Conservation (phyloP, 2,797 vertebrate species). For the Cryptoblepharus egeriae region DNA sequence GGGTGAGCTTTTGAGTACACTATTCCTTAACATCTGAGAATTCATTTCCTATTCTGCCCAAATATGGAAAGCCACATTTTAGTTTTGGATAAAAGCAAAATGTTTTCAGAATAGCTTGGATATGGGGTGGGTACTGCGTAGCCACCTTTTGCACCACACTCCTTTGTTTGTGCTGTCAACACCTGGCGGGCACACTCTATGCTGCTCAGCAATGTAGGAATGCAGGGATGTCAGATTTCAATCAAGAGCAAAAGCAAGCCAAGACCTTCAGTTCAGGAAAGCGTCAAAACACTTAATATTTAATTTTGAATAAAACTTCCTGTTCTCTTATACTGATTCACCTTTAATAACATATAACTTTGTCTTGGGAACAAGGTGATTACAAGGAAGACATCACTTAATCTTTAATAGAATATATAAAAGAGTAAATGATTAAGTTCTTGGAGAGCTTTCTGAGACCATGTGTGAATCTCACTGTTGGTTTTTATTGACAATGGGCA, state of each 20-base stretch:
- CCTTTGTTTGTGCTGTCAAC: slow-evolving; percentile 40
- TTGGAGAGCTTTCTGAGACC: slow-evolving; percentile 33
- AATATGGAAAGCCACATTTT: neutral
- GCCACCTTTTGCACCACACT: slow-evolving; percentile 1
- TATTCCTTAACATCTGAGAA: neutral
- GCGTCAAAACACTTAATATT: slow-evolving; percentile 68
- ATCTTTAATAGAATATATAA: slow-evolving; percentile 62
- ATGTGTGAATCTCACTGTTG: slow-evolving; percentile 40
- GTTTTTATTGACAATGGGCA: slow-evolving; percentile 53
- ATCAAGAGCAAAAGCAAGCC: slow-evolving; percentile 60
- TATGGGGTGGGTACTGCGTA: slow-evolving; percentile 25
- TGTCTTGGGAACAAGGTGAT: slow-evolving; percentile 59
- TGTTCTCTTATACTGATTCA: slow-evolving; percentile 61
- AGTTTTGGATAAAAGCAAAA: neutral
- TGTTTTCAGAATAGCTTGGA: slow-evolving; percentile 27
- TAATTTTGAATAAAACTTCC: slow-evolving; percentile 65
- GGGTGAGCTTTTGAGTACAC: neutral
- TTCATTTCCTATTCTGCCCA: neutral
- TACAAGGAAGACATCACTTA: slow-evolving; percentile 64
- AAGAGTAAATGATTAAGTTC: slow-evolving; percentile 69
- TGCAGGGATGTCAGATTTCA: slow-evolving; percentile 61
- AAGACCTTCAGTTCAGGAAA: slow-evolving; percentile 64
- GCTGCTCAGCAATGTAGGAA: slow-evolving; percentile 61
- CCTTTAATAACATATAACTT: slow-evolving; percentile 61
- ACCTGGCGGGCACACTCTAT: slow-evolving; percentile 59